Conservation (phyloP, 2,797 vertebrate genomes). For the Capromys pilorides region DNA sequence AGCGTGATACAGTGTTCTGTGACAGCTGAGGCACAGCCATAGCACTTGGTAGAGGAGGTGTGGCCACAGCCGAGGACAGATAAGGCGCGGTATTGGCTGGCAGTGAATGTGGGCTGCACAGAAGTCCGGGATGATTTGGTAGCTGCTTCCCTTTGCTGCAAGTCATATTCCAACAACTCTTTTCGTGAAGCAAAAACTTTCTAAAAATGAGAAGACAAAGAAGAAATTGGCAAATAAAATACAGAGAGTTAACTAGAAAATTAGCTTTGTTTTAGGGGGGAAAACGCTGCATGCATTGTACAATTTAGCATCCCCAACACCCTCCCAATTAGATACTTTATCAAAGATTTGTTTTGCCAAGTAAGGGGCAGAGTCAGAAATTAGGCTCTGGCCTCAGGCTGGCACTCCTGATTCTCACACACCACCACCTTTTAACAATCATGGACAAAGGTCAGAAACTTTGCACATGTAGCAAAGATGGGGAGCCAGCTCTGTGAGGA, state of each 20-base stretch:
- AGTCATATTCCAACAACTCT: constrained; percentile 97
- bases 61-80: constrained; percentile 97
- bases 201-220: constrained; percentile 81
- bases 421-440: not conserved
- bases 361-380: not conserved
- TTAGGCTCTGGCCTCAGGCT: not conserved
- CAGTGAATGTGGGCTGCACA: constrained; percentile 95
- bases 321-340: not conserved
- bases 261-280: not conserved
- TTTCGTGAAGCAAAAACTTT: constrained; percentile 99
- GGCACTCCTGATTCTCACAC: not conserved
- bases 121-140: constrained; percentile 95
- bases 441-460: not conserved
- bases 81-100: constrained; percentile 97
- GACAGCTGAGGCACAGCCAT: constrained; percentile 97
- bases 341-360: not conserved
- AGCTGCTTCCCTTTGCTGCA: constrained; percentile 97
- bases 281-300: not conserved
- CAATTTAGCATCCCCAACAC: not conserved
- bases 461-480: not conserved
- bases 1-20: constrained; percentile 98
- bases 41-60: constrained; percentile 98
- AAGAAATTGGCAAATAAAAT: constrained; percentile 13
- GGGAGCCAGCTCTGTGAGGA: not conserved
- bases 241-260: not conserved